Conservation (phyloP, 2,888 invertebrate species). For the Cheilosia vulpina region DNA sequence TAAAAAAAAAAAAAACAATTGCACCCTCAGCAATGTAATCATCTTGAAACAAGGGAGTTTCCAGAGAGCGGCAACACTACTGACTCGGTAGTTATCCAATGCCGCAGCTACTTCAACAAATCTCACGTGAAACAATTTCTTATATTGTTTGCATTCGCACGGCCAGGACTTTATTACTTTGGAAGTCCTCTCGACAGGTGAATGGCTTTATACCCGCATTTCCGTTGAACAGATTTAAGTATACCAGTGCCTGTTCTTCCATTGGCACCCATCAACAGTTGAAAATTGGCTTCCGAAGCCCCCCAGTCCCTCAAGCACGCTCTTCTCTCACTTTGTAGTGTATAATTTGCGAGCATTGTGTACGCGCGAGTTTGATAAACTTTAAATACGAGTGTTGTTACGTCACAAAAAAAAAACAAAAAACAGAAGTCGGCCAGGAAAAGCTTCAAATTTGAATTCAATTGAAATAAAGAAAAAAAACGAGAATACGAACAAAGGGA, state of each 20-base stretch:
- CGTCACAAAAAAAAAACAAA: background rate
- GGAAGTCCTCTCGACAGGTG: constrained; percentile 7
- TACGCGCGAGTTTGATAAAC: constrained; percentile 27
- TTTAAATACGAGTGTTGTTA: background rate
- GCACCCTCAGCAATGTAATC: too few relatives aligned
- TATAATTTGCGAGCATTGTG: constrained; percentile 30
- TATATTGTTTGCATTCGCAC: background rate
- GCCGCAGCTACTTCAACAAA: background rate
- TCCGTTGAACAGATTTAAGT: background rate
- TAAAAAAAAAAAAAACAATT: too few relatives aligned
- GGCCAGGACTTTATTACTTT: background rate
- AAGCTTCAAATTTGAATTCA: constrained; percentile 24
- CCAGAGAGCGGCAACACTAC: too few relatives aligned
- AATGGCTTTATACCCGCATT: constrained; percentile 2
- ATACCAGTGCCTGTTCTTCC: background rate
- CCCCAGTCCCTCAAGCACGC: constrained; percentile 1
- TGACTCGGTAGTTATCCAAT: too few relatives aligned
- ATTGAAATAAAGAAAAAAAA: constrained; percentile 5
- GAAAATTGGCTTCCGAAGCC: constrained; percentile 35
- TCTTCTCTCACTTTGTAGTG: background rate
- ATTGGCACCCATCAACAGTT: constrained; percentile 37
- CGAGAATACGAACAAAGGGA: background rate
- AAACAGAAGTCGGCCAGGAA: constrained; percentile 2
- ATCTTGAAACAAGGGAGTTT: too few relatives aligned
- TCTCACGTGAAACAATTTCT: background rate